Evolutionary conservation across 37 sponge, comb jelly and placozoan genomes (phyloP).

Genomic region (Petrosia ficiformis): DNA sequence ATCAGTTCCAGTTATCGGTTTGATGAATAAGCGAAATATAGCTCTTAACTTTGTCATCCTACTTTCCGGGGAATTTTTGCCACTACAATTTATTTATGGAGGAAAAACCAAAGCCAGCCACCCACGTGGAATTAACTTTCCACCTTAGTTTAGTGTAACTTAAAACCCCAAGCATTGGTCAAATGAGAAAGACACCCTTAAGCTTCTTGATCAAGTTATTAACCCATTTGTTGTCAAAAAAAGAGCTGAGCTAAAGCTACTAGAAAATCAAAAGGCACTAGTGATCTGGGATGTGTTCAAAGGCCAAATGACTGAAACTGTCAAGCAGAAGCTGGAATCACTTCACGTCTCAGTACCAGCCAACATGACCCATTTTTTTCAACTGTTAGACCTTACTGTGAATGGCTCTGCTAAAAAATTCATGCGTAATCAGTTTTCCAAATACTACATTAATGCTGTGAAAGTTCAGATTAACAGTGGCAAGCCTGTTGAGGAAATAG

Average conservation of each 20-base stretch:
- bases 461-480: conserved; percentile 24
- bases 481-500: conserved; percentile 36
- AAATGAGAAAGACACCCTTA: conserved; percentile 45
- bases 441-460: conserved; percentile 23
- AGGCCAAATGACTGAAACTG: conserved; percentile 36
- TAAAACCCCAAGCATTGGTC: conserved; percentile 40
- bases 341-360: conserved; percentile 33
- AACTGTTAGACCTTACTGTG: conserved; percentile 30
- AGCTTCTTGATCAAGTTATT: conserved; percentile 23
- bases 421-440: conserved; percentile 5
- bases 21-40: conserved; percentile 27
- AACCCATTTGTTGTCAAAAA: conserved; percentile 36
- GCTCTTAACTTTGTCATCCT: conserved; percentile 20
- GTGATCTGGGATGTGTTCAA: conserved; percentile 36
- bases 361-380: conserved; percentile 50
- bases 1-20: conserved; percentile 29
- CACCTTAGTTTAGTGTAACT: conserved; percentile 10
- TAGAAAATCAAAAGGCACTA: conserved; percentile 16
- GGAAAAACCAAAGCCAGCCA: conserved; percentile 33
- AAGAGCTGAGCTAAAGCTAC: conserved; percentile 19
- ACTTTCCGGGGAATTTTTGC: conserved; percentile 29
- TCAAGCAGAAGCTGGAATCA: conserved; percentile 9
- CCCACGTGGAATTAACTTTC: conserved; percentile 21
- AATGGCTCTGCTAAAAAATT: conserved; percentile 31
- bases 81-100: conserved; percentile 33